Conservation (phyloP, 35 echinoderm and acorn worm genomes). For the Patiria miniata region DNA sequence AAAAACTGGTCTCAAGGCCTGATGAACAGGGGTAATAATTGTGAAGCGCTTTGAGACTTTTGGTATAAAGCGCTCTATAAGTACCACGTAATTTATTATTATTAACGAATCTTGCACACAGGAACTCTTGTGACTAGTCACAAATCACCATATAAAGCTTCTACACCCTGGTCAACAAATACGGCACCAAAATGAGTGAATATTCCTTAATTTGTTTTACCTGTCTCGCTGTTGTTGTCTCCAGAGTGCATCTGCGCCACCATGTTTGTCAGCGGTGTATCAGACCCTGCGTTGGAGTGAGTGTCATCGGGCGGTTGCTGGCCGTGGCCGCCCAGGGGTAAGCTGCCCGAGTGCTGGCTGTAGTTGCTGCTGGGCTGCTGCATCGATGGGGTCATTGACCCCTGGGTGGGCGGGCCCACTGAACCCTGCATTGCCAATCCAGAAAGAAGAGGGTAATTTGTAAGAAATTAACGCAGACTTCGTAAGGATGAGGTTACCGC, state of each 20-base stretch:
- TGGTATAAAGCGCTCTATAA: too few species aligned
- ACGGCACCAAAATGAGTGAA: not conserved
- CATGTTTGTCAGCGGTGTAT: conserved; percentile 70
- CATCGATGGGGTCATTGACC: not conserved
- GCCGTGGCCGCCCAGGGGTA: conserved; percentile 32
- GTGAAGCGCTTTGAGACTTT: too few species aligned
- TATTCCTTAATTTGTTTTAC: conserved; percentile 35
- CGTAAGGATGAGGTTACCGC: too few species aligned
- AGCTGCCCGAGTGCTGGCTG: conserved; percentile 29
- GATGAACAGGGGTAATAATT: too few species aligned
- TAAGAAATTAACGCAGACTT: too few species aligned
- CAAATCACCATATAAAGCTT: too few species aligned
- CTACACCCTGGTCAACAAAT: too few species aligned
- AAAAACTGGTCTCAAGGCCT: too few species aligned
- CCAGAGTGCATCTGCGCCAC: conserved; percentile 82
- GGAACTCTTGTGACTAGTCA: too few species aligned
- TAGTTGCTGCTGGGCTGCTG: conserved; percentile 12
- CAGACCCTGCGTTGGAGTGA: conserved; percentile 86
- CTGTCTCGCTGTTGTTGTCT: conserved; percentile 96
- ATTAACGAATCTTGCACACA: too few species aligned
- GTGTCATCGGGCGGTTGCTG: conserved; percentile 67
- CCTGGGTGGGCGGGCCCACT: not conserved
- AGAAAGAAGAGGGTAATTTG: too few species aligned
- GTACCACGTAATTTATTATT: too few species aligned
- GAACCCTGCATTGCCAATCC: not conserved